Evolutionary conservation across 2,888 invertebrate species (phyloP).

Genomic region (Sarcophaga caerulescens): DNA sequence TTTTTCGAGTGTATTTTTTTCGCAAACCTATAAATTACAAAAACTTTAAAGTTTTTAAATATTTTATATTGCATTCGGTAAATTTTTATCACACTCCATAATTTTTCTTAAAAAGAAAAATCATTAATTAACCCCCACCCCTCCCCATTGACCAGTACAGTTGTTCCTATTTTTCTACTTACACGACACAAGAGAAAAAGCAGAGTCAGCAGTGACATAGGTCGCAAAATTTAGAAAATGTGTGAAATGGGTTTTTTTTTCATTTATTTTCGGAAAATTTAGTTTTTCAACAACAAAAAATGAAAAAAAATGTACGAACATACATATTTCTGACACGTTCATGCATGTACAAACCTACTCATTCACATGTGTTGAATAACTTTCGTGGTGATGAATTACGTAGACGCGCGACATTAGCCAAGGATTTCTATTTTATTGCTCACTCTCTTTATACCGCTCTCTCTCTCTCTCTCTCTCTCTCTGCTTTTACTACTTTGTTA

Average conservation of each 20-base stretch:
- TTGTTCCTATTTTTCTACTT: too few relatives aligned
- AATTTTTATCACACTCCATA: conserved; percentile 56
- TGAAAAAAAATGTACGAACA: conserved; percentile 31
- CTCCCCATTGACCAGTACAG: not conserved
- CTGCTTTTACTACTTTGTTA: too few relatives aligned
- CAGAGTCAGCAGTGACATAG: conserved; percentile 52
- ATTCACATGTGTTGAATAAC: conserved; percentile 52
- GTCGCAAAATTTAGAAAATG: conserved; percentile 44
- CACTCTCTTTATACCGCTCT: not conserved
- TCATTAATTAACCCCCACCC: conserved; percentile 51
- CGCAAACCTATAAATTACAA: conserved; percentile 39
- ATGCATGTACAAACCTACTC: conserved; percentile 41
- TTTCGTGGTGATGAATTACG: conserved; percentile 60
- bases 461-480: too few relatives aligned
- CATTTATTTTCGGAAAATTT: conserved; percentile 35
- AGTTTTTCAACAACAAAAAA: conserved; percentile 41
- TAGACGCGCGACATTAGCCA: conserved; percentile 76
- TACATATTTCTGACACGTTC: conserved; percentile 42
- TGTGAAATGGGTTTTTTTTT: conserved; percentile 9
- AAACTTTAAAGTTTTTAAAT: conserved; percentile 29
- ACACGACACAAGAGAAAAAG: too few relatives aligned
- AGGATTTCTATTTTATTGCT: conserved; percentile 73
- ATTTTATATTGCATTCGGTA: conserved; percentile 48
- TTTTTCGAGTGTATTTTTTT: not conserved
- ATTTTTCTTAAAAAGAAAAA: conserved; percentile 56